phyloP scores from a whole-genome alignment of 35 echinoderm and acorn worm genomes.

The Anneissia japonica region DNA sequence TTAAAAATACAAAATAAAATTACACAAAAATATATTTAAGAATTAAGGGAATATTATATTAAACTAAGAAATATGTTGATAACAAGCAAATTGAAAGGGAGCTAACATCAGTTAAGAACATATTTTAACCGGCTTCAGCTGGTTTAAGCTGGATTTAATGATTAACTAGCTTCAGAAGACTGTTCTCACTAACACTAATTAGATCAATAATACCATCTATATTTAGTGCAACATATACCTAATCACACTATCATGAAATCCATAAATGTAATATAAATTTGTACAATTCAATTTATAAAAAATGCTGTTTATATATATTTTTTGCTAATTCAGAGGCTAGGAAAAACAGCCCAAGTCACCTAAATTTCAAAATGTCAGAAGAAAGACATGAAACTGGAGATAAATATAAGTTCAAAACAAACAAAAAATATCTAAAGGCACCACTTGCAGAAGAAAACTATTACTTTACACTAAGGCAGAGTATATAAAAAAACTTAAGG shows the following conservation, averaged over 20 bases:
- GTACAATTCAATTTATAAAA: background rate
- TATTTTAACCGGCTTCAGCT: too few species aligned
- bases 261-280: background rate
- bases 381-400: background rate
- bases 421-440: background rate
- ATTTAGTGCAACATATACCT: background rate
- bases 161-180: background rate
- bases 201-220: too few species aligned
- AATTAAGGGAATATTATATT: too few species aligned
- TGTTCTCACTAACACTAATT: too few species aligned
- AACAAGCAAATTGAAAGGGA: too few species aligned
- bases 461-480: too few species aligned
- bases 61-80: too few species aligned
- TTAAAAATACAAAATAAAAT: too few species aligned
- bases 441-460: background rate
- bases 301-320: background rate
- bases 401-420: background rate
- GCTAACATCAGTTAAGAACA: too few species aligned
- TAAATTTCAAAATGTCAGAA: background rate
- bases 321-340: background rate
- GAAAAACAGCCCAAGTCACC: background rate
- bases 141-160: too few species aligned
- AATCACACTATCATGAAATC: background rate
- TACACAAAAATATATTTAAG: too few species aligned
- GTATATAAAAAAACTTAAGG: too few species aligned